A percentile compares a stretch with the other conserved stretches of the same genome.
Evolutionary conservation across 2,113 vertebrate genomes (phyloP).

Genomic region (Willisornis vidua): DNA sequence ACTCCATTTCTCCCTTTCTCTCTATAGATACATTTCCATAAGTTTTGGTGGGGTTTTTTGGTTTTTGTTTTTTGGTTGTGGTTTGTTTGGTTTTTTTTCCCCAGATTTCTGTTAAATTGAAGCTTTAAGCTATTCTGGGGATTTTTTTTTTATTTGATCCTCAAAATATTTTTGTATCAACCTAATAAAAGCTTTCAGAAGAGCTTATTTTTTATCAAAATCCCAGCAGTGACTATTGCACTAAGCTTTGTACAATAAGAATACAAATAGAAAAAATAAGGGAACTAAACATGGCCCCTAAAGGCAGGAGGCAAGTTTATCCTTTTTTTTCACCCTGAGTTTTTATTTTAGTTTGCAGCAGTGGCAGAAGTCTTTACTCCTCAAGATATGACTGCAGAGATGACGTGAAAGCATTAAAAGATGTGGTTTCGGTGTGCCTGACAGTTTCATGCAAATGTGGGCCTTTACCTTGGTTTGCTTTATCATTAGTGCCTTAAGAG

Average conservation of each 20-base stretch:
- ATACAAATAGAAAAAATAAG: neutral
- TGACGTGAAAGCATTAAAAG: rapidly evolving
- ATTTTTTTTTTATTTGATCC: neutral
- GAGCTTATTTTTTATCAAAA: neutral
- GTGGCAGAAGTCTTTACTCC: neutral
- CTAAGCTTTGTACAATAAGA: neutral
- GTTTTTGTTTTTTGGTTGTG: neutral
- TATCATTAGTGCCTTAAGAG: neutral
- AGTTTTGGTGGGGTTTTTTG: rapidly evolving
- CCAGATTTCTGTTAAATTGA: neutral
- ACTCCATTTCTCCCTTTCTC: neutral
- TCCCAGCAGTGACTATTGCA: neutral
- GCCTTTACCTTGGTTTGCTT: neutral
- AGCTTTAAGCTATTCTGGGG: neutral
- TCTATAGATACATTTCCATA: neutral
- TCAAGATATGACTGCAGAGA: neutral
- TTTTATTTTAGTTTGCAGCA: neutral
- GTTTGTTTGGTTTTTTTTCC: neutral
- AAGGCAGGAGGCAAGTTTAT: neutral
- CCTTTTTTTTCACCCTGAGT: conserved; percentile 7
- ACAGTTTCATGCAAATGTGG: neutral
- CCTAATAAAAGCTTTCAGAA: neutral
- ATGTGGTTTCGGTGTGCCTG: neutral
- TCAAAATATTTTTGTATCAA: neutral
- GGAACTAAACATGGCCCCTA: neutral